phyloP scores from a whole-genome alignment of 2,888 invertebrate genomes.

The Sylvicola cinctus region DNA sequence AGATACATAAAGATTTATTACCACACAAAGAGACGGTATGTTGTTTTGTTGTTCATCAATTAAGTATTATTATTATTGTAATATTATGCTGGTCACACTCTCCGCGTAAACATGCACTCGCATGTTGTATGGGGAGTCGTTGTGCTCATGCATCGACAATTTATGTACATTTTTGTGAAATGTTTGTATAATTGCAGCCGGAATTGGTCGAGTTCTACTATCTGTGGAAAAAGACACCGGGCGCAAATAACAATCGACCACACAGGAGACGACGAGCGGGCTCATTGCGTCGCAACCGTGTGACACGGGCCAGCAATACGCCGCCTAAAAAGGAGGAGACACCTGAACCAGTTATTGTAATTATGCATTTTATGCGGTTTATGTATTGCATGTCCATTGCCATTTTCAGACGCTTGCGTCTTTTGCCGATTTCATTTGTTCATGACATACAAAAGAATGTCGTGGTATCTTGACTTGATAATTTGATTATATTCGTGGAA shows the following conservation, averaged over 20 bases:
- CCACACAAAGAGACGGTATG: conserved; percentile 86
- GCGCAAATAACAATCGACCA: conserved; percentile 89
- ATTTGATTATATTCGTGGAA: too few species aligned
- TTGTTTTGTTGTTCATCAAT: neutral
- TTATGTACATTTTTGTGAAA: too few species aligned
- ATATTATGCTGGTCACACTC: neutral
- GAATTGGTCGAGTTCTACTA: conserved; percentile 98
- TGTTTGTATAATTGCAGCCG: conserved; percentile 29
- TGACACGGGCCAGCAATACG: conserved; percentile 54
- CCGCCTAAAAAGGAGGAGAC: conserved; percentile 58
- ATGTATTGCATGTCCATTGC: too few species aligned
- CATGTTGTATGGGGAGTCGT: too few species aligned
- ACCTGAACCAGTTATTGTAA: conserved; percentile 27
- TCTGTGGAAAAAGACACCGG: conserved; percentile 98
- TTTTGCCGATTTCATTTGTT: too few species aligned
- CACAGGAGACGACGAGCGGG: conserved; percentile 76
- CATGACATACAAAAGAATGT: too few species aligned
- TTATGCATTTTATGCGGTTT: too few species aligned
- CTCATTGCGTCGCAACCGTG: conserved; percentile 68
- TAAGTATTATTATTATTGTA: conserved; percentile 4
- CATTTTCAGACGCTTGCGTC: too few species aligned
- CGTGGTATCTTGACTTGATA: too few species aligned
- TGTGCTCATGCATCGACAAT: too few species aligned
- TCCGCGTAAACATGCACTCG: too few species aligned
- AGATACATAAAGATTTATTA: conserved; percentile 87